Evolutionary conservation across 2,888 invertebrate genomes (phyloP).

Genomic region (Himalopsyche anomala): DNA sequence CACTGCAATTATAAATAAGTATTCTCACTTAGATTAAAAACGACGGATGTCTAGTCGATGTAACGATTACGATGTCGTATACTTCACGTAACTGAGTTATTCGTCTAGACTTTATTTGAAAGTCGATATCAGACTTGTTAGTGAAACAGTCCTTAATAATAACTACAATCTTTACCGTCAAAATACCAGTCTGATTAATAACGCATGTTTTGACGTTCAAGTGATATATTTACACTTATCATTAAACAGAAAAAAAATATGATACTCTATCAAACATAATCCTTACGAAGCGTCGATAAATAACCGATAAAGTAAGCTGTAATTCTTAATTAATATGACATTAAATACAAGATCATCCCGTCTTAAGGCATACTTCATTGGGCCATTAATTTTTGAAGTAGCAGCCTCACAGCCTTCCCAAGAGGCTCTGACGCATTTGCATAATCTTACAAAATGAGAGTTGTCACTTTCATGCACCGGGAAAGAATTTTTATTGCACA

Average conservation of each 20-base stretch:
- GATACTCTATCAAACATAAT: slow-evolving; percentile 50
- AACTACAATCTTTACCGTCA: neutral
- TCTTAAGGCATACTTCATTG: slow-evolving; percentile 47
- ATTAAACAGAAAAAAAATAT: neutral
- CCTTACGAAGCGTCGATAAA: slow-evolving; percentile 54
- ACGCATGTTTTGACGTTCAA: neutral
- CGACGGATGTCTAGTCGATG: too few relatives aligned
- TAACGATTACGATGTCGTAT: too few relatives aligned
- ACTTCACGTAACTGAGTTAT: too few relatives aligned
- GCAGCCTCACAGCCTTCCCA: slow-evolving; percentile 23
- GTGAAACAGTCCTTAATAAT: too few relatives aligned
- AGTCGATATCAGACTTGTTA: too few relatives aligned
- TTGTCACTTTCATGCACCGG: slow-evolving; percentile 16
- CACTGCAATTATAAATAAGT: too few relatives aligned
- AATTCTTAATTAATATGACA: slow-evolving; percentile 63
- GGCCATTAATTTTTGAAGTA: slow-evolving; percentile 48
- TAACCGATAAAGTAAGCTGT: slow-evolving; percentile 52
- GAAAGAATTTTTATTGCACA: slow-evolving; percentile 40
- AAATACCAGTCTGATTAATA: neutral
- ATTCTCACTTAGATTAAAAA: too few relatives aligned
- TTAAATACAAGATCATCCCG: slow-evolving; percentile 59
- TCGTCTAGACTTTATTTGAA: too few relatives aligned
- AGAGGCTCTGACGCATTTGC: slow-evolving; percentile 37
- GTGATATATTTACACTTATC: slow-evolving; percentile 31
- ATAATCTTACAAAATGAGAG: slow-evolving; percentile 43